Evolutionary conservation across 2,113 vertebrate species (phyloP), one percentile per base, ranked within the genome.

Genomic region (Oxygymnocypris stewartii): DNA sequence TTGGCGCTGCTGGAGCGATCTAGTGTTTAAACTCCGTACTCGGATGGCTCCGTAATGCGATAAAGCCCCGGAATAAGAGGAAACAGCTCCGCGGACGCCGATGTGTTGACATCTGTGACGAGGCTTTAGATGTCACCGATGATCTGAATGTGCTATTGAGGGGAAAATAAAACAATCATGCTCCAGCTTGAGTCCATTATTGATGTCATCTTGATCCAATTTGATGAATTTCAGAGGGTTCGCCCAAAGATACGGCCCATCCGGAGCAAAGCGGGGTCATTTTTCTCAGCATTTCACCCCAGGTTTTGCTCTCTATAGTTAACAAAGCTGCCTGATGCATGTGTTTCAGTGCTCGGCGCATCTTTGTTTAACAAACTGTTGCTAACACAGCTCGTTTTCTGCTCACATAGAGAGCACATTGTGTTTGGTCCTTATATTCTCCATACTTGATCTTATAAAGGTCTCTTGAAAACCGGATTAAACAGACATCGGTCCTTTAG

Each of bases 131-230:
- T 87, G 89, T 88, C 86, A 86, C 76, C 77, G 69, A 81, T 71
- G 76, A 84, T 80, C 78, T 75, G 81, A 88, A 85, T 90, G 87
- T 87, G 89, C 89, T 84, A 57, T 85, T 59, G 51, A 69, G 37
- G 71, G 1, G 10, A 59, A 85, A 84, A 61, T 61, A 85, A 88
- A 90, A 88, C 89, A 84, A 84, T 31, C 28, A 31, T 31, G 85
- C 85, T 85, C 74, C 89, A 90, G 87, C 89, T 90, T 90, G 89
- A 90, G 85, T 87, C 83, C 75, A 88, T 90, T 90, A 90, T 90
- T 90, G 79, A 87, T 90, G 85, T 88, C 89, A 90, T 90, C 89
- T 90, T 90, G 89, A 90, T 90, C 87, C 87, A 90, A 90, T 90
- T 90, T 90, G 87, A 90, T 87, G 87, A 85, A 87, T 87, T 88